Evolutionary conservation across 2,113 vertebrate genomes (phyloP), one percentile per base, ranked within the genome.

Genomic region (Aythya baeri): DNA sequence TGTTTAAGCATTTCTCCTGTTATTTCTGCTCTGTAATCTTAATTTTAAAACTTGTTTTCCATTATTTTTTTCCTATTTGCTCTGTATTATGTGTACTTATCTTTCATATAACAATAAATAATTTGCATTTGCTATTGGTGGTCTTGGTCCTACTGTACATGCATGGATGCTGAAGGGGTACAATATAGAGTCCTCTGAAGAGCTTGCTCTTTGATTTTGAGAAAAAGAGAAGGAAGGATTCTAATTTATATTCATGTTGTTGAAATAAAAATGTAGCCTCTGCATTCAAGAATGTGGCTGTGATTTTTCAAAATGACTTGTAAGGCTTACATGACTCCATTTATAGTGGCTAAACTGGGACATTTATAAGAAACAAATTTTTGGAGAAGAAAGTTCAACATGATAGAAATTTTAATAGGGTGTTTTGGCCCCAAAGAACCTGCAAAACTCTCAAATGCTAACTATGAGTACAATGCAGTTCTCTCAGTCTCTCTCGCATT

Each of bases 1-100:
- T 89, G 82, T 85, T 91, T 80, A 94, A 95, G 59, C 78, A 73
- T 34, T 92, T 95, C 86, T 91, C 62, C 89, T 96, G 93, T 86
- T 89, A 63, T 91, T 89, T 92, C 58, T 95, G 38, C 25, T 41
- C 67, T 49, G 29, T 63, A 89, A 91, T 88, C 71, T 82, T 84
- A 85, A 87, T 89, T 80, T 86, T 73, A 79, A 89, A 76, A 46
- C 61, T 93, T 4, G 13, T 89, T 87, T 80, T 90, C 78, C 29
- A 6, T n/a, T 57, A 63, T 90, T 38, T 77, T 88, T 5, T 49
- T 46, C 18, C 31, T 72, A 9, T 84, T 90, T 86, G 15, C 44
- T 82, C 20, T 86, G 8, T 74, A 14, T 79, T 92, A 44, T 71
- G 20, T 65, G 44, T 55, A 73, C n/a, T 82, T 95, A 72, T 82